phyloP scores from a whole-genome alignment of 2,797 vertebrate species.

The Fistularia tabacaria region DNA sequence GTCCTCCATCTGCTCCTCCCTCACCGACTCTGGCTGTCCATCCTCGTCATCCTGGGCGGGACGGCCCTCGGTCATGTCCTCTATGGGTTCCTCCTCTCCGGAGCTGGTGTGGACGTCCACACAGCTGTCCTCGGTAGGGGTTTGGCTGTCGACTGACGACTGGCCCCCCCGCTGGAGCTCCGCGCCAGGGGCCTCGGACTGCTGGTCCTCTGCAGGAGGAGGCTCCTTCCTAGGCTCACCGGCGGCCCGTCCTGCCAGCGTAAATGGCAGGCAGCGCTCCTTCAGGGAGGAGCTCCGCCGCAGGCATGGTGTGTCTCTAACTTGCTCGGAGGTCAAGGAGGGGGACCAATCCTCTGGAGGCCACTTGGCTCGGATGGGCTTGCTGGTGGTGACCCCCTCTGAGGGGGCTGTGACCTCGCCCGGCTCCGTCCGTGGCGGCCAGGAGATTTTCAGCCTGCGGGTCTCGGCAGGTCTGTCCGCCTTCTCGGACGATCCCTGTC shows the following conservation, averaged over 20 bases:
- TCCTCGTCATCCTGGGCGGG: conserved; percentile 21
- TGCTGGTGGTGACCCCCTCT: conserved; percentile 72
- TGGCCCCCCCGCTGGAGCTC: conserved; percentile 45
- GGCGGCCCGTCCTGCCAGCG: conserved; percentile 54
- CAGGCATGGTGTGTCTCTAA: conserved; percentile 76
- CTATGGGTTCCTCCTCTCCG: conserved; percentile 46
- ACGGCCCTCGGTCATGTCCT: not conserved
- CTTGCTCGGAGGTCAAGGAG: conserved; percentile 65
- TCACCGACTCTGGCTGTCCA: conserved; percentile 14
- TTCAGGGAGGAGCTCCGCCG: conserved; percentile 83
- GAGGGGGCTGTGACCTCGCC: conserved; percentile 66
- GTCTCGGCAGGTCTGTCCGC: conserved; percentile 82
- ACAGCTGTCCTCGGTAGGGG: conserved; percentile 41
- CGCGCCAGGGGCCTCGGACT: conserved; percentile 28
- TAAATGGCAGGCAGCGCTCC: conserved; percentile 86
- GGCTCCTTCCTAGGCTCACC: conserved; percentile 14
- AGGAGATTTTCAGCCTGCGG: conserved; percentile 88
- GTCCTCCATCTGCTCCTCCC: conserved; percentile 29
- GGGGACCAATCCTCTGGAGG: conserved; percentile 82
- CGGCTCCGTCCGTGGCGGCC: conserved; percentile 81
- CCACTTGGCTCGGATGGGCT: conserved; percentile 82
- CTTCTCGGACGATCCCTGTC: conserved; percentile 53
- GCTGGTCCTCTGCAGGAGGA: conserved; percentile 9
- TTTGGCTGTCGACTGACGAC: conserved; percentile 22
- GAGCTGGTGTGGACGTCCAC: conserved; percentile 53